A percentile compares a stretch with the other conserved stretches of the same genome.
Conservation (phyloP, 2,797 vertebrate genomes). For the Gadopsis bispinosus region DNA sequence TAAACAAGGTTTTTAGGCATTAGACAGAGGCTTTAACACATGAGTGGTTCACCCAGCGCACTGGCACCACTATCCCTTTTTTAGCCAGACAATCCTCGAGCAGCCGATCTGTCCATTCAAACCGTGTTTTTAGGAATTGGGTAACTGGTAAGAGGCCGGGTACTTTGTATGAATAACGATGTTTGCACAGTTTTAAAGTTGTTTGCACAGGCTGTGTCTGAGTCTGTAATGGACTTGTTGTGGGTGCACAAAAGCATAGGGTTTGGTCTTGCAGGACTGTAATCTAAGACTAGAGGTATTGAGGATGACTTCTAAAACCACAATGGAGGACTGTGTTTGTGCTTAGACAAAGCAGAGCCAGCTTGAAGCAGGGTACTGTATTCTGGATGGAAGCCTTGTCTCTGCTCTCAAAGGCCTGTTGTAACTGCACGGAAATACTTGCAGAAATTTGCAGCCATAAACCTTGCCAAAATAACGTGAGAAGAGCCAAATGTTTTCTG, state of each 20-base stretch:
- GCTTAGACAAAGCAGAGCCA: constrained; percentile 53
- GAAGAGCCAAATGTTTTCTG: constrained; percentile 21
- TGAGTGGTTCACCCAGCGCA: background rate
- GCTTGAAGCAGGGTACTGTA: constrained; percentile 59
- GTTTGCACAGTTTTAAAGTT: constrained; percentile 58
- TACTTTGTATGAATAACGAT: constrained; percentile 51
- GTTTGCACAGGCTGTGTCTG: constrained; percentile 56
- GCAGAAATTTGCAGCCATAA: constrained; percentile 43
- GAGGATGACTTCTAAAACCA: constrained; percentile 72
- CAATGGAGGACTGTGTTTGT: constrained; percentile 74
- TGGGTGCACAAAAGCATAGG: constrained; percentile 54
- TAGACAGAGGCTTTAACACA: constrained; percentile 17
- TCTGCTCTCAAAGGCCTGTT: constrained; percentile 60
- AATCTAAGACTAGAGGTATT: constrained; percentile 72
- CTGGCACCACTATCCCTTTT: background rate
- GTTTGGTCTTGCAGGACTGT: constrained; percentile 68
- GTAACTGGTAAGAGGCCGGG: constrained; percentile 18
- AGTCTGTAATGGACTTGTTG: constrained; percentile 61
- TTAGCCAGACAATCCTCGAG: constrained; percentile 10
- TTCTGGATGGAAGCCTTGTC: constrained; percentile 60
- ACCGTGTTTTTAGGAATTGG: constrained; percentile 26
- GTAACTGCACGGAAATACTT: constrained; percentile 46
- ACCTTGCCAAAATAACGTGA: constrained; percentile 25
- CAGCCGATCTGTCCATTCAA: constrained; percentile 22
- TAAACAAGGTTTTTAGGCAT: constrained; percentile 28